These are phyloP conservation scores for Gorilla gorilla DNA, from an alignment of 2,113 vertebrate genomes.

Conservation along the genomic window DNA sequence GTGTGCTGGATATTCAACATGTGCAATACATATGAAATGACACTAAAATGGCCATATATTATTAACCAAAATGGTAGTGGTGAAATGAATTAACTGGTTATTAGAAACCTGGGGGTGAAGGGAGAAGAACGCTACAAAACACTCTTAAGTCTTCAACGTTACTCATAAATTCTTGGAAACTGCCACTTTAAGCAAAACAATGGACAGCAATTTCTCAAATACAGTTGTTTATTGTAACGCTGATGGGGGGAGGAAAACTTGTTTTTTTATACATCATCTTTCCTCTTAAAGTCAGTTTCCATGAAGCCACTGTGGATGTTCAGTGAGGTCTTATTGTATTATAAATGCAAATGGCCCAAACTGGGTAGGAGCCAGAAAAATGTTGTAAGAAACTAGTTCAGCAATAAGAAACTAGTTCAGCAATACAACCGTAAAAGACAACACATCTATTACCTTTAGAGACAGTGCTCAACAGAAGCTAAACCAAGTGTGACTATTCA, in stretches of 20 bases:
- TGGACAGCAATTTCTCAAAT: background rate
- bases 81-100: background rate
- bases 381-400: background rate
- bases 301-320: background rate
- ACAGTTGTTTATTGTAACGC: background rate
- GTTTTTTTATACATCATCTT: background rate
- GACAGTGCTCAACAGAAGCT: background rate
- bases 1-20: too few species aligned
- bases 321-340: background rate
- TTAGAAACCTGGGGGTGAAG: background rate
- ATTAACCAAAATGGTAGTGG: background rate
- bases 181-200: background rate
- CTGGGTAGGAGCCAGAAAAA: background rate
- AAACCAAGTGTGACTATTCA: background rate
- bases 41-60: fast-evolving
- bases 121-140: background rate
- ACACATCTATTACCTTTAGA: background rate
- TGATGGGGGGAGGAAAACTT: background rate
- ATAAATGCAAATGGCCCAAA: background rate
- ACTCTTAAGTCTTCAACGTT: background rate
- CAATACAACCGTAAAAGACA: fast-evolving
- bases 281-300: background rate
- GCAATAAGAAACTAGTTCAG: background rate
- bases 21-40: background rate
- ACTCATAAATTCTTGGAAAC: background rate